phyloP scores from a whole-genome alignment of 2,113 vertebrate genomes.

The Symphodus melops region DNA sequence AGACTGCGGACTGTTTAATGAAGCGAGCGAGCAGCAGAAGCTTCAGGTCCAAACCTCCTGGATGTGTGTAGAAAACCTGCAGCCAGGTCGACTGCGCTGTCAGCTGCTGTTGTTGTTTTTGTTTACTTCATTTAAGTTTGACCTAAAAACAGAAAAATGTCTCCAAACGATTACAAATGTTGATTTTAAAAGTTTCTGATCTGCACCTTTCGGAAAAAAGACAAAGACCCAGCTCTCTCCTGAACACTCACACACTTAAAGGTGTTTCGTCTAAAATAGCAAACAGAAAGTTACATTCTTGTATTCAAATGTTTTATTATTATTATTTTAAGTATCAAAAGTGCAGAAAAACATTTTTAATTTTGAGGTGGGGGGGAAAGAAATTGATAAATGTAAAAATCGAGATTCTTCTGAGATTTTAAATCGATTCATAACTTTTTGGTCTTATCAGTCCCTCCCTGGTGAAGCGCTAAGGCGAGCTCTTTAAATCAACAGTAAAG shows the following conservation, averaged over 20 bases:
- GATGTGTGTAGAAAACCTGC: background rate
- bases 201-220: too few species aligned
- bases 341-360: background rate
- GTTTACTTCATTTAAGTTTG: background rate
- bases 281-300: background rate
- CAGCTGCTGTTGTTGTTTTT: background rate
- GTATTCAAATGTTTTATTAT: background rate
- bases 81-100: background rate
- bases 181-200: background rate
- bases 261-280: too few species aligned
- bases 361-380: too few species aligned
- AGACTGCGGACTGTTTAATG: conserved; percentile 42
- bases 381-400: too few species aligned
- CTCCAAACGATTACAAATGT: too few species aligned
- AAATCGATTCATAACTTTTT: too few species aligned
- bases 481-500: too few species aligned
- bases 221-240: too few species aligned
- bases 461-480: too few species aligned
- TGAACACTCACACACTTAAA: too few species aligned
- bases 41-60: background rate
- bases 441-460: too few species aligned
- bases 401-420: too few species aligned
- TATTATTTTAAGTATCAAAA: background rate
- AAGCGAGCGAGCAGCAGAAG: conserved; percentile 18
- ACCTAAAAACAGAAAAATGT: background rate